Evolutionary conservation across 2,888 invertebrate genomes (phyloP).

Genomic region (Drosophila histrio): DNA sequence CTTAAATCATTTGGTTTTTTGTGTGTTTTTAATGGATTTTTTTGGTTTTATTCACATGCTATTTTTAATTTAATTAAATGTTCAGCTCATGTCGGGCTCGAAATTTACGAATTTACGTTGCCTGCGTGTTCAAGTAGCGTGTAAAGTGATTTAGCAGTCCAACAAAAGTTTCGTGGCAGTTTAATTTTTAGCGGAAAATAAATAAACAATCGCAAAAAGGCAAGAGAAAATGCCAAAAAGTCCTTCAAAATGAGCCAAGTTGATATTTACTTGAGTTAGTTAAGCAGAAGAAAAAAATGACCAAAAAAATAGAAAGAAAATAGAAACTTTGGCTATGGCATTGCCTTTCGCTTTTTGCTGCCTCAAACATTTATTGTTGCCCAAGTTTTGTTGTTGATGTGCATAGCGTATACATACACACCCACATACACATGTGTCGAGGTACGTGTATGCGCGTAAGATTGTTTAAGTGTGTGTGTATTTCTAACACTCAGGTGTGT

Average conservation of each 20-base stretch:
- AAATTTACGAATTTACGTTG: slow-evolving; percentile 53
- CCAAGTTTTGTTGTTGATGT: slow-evolving; percentile 36
- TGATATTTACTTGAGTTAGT: slow-evolving; percentile 58
- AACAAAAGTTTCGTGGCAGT: slow-evolving; percentile 50
- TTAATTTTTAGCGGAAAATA: slow-evolving; percentile 74
- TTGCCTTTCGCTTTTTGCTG: slow-evolving; percentile 67
- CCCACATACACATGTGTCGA: not conserved
- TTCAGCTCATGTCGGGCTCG: slow-evolving; percentile 24
- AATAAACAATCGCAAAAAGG: slow-evolving; percentile 65
- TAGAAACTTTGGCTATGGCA: slow-evolving; percentile 45
- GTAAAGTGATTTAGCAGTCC: slow-evolving; percentile 70
- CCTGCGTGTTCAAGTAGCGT: slow-evolving; percentile 78
- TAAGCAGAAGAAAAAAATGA: slow-evolving; percentile 43
- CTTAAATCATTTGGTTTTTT: not conserved
- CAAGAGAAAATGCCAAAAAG: slow-evolving; percentile 46
- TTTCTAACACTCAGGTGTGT: slow-evolving; percentile 40
- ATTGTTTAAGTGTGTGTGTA: not conserved
- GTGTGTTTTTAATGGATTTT: not conserved
- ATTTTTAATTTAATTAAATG: slow-evolving; percentile 72
- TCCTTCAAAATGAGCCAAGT: slow-evolving; percentile 60
- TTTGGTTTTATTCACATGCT: slow-evolving; percentile 20
- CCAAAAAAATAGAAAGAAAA: slow-evolving; percentile 25
- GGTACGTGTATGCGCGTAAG: not conserved
- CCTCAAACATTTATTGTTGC: slow-evolving; percentile 35
- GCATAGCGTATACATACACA: slow-evolving; percentile 15